Evolutionary conservation across 2,888 invertebrate species (phyloP).

Genomic region (Latrodectus hesperus): DNA sequence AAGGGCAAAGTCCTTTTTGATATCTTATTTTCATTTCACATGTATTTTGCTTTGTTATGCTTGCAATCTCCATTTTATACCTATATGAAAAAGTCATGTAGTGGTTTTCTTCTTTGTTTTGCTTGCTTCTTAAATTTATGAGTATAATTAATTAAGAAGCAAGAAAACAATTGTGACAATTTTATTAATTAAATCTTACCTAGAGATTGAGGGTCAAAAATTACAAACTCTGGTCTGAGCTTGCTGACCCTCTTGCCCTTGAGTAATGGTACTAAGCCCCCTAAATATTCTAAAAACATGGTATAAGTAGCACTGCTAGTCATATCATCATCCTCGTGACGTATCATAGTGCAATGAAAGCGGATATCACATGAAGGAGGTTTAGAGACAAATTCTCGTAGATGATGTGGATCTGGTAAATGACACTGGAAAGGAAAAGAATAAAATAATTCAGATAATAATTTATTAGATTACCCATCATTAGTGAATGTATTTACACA

Average conservation of each 20-base stretch:
- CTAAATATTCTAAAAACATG: slow-evolving; percentile 92
- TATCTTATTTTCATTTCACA: too few relatives aligned
- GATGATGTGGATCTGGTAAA: slow-evolving; percentile 89
- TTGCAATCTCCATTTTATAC: too few relatives aligned
- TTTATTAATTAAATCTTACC: slow-evolving; percentile 25
- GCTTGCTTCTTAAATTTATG: too few relatives aligned
- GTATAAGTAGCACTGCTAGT: slow-evolving; percentile 75
- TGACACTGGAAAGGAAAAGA: slow-evolving; percentile 82
- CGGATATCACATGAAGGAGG: slow-evolving; percentile 90
- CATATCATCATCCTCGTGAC: slow-evolving; percentile 86
- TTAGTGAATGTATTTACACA: background rate
- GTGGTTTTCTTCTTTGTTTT: too few relatives aligned
- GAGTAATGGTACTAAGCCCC: slow-evolving; percentile 94
- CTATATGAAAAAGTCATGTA: too few relatives aligned
- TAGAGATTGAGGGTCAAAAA: slow-evolving; percentile 84
- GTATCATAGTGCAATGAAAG: slow-evolving; percentile 97
- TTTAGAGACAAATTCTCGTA: slow-evolving; percentile 94
- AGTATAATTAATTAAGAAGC: too few relatives aligned
- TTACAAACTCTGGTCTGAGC: slow-evolving; percentile 97
- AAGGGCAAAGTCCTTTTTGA: too few relatives aligned
- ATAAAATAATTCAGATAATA: background rate
- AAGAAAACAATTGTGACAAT: too few relatives aligned
- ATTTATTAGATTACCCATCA: background rate
- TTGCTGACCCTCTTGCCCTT: slow-evolving; percentile 97
- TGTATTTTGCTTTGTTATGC: too few relatives aligned